Evolutionary conservation across 2,797 vertebrate species (phyloP), one percentile per base, ranked within the genome.

Genomic region (Bufotes viridis): DNA sequence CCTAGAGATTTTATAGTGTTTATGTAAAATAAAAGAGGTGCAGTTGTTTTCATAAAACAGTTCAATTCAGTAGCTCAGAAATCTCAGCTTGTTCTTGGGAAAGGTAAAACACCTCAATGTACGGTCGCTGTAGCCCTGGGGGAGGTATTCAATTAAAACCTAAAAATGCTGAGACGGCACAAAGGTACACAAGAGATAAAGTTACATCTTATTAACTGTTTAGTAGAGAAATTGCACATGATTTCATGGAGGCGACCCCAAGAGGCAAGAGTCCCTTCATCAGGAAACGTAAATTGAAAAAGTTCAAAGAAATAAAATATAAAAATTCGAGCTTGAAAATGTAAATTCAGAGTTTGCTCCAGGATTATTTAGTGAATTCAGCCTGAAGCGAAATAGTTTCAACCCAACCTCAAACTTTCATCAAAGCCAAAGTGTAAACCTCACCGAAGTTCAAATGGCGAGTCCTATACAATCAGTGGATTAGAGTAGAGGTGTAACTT

Each of bases 161-260:
- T 22, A 11, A 84, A 85, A 76, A 22, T 85, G 83, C 83, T 85
- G 83, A 85, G 51, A 72, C 51, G 42, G 42, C 83, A 85, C 57
- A 78, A 61, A 42, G 17, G 22, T 75, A 26, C 34, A 53, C 14
- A 53, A n/a, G 2, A 85, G 83, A 63, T 85, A 63, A 29, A 63
- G n/a, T 85, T 85, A 78, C 83, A 85, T 76, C 74, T 67, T 49
- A 63, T 61, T 65, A 81, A 63, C 58, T 65, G 49, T 42, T 42
- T 65, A 2, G 12, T 20, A 58, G 29, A 51, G 17, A 65, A 7
- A 65, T 49, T 42, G 51, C 12, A 81, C 3, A 65, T 5, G 15
- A 81, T 75, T 51, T 20, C 42, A 51, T 51, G 42, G 14, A 22
- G 42, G 72, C 3, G 8, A 49, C 26, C 29, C 15, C 22, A 12